Base-by-base conservation (phyloP, 2,113 vertebrate genomes). In the Phrynosoma blainvillii region DNA sequence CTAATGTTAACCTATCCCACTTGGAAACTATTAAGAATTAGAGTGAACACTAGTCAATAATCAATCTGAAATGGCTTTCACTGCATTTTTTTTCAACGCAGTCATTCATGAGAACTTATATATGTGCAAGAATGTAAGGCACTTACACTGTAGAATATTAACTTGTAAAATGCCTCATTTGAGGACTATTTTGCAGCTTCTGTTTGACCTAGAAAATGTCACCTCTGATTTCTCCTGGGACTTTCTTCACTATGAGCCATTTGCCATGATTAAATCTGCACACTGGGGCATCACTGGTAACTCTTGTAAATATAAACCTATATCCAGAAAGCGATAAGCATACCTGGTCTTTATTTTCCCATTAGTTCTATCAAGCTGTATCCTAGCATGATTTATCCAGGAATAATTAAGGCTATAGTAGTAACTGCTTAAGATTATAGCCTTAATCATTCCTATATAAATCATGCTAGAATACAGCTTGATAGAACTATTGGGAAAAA, bases 91-190 rank as follows among this genome's bases (percentile, higher is more conserved):
- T 87, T 87, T 59, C 59, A 14, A 62, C 18, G 59, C 59, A 62
- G 18, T 62, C 62, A 84, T 65, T 90, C 54, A 86, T 16, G 80
- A 47, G 85, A 71, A 89, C 5, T 1, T 52, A 84, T n/a, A 27
- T 77, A 86, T 42, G 32, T 42, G 79, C 18, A 74, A 13, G 65
- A 73, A 56, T 87, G 16, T 30, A 1, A 8, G 86, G 71, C 2
- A 56, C 42, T 32, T 80, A 5, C 27, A 25, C 42, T 83, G 73
- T 54, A 85, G 70, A 85, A 52, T 74, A 66, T 88, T 92, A 91
- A 76, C 12, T 78, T 42, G 14, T 32, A n/a, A 87, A 3, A 77
- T 75, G 84, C 84, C 75, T 10, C 32, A 54, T 30, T 3, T 25
- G 2, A 36, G 85, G 12, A 65, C 23, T 32, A 87, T 73, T 70